These are phyloP conservation scores for Nautilus pompilius DNA, from an alignment of 1,140 invertebrate species.

Conservation along the genomic window DNA sequence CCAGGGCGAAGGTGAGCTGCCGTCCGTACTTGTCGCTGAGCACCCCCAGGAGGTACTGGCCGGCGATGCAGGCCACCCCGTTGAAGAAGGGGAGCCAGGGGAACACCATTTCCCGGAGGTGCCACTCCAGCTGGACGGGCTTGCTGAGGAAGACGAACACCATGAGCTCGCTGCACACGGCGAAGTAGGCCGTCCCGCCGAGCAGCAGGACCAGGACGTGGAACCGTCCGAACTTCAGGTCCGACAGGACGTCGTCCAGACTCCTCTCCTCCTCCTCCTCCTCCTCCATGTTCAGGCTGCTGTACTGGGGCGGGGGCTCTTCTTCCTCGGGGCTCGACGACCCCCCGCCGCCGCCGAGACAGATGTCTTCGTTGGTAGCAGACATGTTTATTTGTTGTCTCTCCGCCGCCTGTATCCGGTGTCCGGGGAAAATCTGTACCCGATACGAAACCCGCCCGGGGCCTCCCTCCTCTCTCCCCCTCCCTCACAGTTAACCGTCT, in stretches of 20 bases:
- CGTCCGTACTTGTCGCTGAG: conserved; percentile 41
- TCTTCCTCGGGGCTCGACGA: too few species aligned
- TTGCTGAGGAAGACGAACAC: conserved; percentile 42
- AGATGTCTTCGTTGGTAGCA: too few species aligned
- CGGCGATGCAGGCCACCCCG: conserved; percentile 33
- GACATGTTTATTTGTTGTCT: too few species aligned
- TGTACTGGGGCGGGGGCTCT: background rate
- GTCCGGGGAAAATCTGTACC: too few species aligned
- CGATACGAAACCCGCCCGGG: too few species aligned
- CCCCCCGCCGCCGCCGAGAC: too few species aligned
- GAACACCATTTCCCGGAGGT: conserved; percentile 29
- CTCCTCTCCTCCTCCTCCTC: background rate
- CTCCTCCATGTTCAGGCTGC: background rate
- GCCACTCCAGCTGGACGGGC: conserved; percentile 38
- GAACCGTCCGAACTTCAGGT: conserved; percentile 37
- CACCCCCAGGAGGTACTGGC: conserved; percentile 36
- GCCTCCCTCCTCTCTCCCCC: too few species aligned
- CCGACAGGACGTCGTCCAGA: conserved; percentile 37
- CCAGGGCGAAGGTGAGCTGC: conserved; percentile 30
- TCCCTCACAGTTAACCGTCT: too few species aligned
- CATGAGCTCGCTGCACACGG: conserved; percentile 43
- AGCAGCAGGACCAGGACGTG: conserved; percentile 37
- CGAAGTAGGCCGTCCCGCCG: conserved; percentile 43
- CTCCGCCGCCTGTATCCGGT: too few species aligned
- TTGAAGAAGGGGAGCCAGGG: conserved; percentile 34